phyloP scores from a whole-genome alignment of 2,113 vertebrate species.

The Xiphophorus maculatus region DNA sequence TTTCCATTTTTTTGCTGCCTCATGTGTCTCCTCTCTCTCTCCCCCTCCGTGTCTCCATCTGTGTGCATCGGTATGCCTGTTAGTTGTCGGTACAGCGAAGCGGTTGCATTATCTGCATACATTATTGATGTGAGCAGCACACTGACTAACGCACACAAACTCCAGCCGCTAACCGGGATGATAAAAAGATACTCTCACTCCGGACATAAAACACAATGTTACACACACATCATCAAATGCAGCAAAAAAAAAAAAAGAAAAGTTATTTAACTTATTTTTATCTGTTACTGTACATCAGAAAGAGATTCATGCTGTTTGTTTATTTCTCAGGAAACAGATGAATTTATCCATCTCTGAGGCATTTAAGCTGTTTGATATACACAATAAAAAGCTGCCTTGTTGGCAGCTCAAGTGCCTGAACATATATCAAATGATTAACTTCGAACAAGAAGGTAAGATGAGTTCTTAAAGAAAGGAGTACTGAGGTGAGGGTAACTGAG shows the following conservation, averaged over 20 bases:
- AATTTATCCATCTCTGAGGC: not conserved
- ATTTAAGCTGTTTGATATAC: not conserved
- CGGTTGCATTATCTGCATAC: conserved; percentile 73
- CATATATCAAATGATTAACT: not conserved
- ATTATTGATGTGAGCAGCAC: conserved; percentile 77
- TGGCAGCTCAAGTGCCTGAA: conserved; percentile 22
- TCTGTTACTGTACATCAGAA: not conserved
- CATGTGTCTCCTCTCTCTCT: conserved; percentile 17
- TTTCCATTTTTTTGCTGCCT: conserved; percentile 29
- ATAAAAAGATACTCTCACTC: conserved; percentile 39
- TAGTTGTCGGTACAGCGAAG: conserved; percentile 68
- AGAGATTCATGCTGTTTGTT: not conserved
- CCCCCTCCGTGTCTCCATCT: conserved; percentile 28
- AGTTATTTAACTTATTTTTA: conserved; percentile 12
- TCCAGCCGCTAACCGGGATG: conserved; percentile 30
- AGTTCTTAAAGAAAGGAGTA: conserved; percentile 4
- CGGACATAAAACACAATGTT: conserved; percentile 10
- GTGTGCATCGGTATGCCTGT: conserved; percentile 53
- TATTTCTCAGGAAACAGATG: conserved; percentile 8
- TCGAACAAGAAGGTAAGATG: not conserved
- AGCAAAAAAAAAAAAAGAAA: not conserved
- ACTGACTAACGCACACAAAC: conserved; percentile 50
- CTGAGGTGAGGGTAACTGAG: conserved; percentile 21
- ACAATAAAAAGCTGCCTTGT: not conserved
- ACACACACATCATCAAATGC: conserved; percentile 27